Conservation (phyloP, 2,888 invertebrate species). For the Zaprionus bogoriensis region DNA sequence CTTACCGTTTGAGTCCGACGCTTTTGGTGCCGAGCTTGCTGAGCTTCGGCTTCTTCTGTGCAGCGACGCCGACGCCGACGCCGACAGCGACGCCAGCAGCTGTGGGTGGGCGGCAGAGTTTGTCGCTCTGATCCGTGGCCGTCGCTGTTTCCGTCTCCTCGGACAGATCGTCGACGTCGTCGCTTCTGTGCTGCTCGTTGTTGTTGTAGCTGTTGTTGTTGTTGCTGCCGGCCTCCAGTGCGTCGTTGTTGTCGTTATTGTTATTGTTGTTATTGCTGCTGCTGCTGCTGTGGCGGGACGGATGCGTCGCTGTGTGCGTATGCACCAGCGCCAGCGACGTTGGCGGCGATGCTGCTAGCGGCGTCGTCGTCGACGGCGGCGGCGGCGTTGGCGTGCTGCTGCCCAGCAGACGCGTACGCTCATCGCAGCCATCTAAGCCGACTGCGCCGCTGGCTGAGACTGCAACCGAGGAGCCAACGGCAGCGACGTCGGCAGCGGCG, state of each 20-base stretch:
- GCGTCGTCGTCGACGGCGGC: conserved; percentile 28
- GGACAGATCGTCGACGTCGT: conserved; percentile 56
- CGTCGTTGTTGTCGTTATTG: conserved; percentile 55
- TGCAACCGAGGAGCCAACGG: too few species aligned
- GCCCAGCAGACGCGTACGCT: conserved; percentile 76
- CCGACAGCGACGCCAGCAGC: too few species aligned
- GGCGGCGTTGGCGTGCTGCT: conserved; percentile 46
- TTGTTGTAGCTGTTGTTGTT: conserved; percentile 42
- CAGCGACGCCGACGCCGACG: too few species aligned
- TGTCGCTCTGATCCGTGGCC: conserved; percentile 76
- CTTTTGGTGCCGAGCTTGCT: conserved; percentile 81
- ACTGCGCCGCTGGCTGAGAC: background rate
- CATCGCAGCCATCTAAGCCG: conserved; percentile 63
- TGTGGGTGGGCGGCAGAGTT: conserved; percentile 68
- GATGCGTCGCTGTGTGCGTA: conserved; percentile 50
- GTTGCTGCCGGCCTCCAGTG: conserved; percentile 52
- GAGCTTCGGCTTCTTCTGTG: conserved; percentile 79
- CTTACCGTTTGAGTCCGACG: conserved; percentile 81
- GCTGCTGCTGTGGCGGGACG: conserved; percentile 53
- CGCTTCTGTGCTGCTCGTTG: conserved; percentile 42
- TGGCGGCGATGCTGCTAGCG: conserved; percentile 51
- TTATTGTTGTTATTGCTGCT: conserved; percentile 51
- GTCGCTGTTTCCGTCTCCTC: conserved; percentile 56
- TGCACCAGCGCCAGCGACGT: conserved; percentile 63
- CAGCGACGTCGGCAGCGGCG: conserved; percentile 14